Conservation (phyloP, 2,113 vertebrate genomes). For the Megaleporinus macrocephalus region DNA sequence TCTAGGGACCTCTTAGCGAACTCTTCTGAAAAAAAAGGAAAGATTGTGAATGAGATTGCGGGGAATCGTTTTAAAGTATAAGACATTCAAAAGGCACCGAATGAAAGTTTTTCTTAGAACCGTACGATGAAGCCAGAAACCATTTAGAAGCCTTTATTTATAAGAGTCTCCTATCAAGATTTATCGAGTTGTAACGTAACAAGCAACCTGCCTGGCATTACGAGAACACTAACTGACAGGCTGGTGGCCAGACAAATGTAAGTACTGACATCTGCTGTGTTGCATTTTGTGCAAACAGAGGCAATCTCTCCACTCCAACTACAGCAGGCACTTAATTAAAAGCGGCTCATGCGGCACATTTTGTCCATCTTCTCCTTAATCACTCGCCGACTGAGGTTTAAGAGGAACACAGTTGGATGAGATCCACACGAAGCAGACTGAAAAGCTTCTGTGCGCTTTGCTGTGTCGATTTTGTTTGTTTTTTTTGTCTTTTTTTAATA, state of each 20-base stretch:
- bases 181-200: background rate
- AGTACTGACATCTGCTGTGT: slow-evolving; percentile 14
- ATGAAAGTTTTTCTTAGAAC: background rate
- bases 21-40: too few relatives aligned
- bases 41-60: too few relatives aligned
- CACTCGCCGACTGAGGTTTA: slow-evolving; percentile 9
- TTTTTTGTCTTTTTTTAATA: background rate
- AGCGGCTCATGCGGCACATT: slow-evolving; percentile 1
- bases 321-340: slow-evolving; percentile 18
- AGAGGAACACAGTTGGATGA: background rate
- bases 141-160: background rate
- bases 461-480: background rate
- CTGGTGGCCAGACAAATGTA: background rate
- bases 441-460: background rate
- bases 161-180: background rate
- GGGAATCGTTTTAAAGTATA: too few relatives aligned
- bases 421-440: background rate
- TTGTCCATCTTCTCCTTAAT: slow-evolving; percentile 9
- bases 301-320: background rate
- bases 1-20: too few relatives aligned
- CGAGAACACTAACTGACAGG: slow-evolving; percentile 10
- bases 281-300: slow-evolving; percentile 20
- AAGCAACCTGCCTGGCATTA: slow-evolving; percentile 9
- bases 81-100: too few relatives aligned
- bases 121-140: background rate